Base-by-base conservation (phyloP, 2,113 vertebrate species). In the Colius striatus region DNA sequence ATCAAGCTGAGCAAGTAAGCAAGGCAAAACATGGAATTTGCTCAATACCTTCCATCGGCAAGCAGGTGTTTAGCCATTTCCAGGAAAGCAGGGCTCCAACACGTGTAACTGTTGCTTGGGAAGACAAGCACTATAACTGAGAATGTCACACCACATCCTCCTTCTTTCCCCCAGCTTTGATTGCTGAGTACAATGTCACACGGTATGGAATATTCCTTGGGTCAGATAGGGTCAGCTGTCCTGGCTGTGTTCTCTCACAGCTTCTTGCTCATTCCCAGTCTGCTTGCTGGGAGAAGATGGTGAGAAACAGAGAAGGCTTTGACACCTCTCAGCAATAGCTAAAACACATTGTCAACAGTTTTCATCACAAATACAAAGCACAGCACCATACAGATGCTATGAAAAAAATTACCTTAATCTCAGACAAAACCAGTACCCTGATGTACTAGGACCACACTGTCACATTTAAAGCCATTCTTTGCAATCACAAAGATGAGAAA, bases 1-100 rank as follows among this genome's bases (percentile, higher is more conserved):
- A 30, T 22, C 16, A 84, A 81, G 21, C 18, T 29, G 9, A 18
- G 41, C 0, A 0, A 1, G 1, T 19, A 75, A 75, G 25, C 19
- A 79, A 83, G 34, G 20, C 50, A 86, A 80, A 87, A 23, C 6
- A 72, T 72, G 32, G 26, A 51, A 84, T 27, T 5, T 0, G 25
- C 13, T 74, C 36, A 26, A 15, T 13, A 7, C 16, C 66, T 66
- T 47, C 36, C 38, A 47, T 4, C 0, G 2, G 38, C 11, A 72
- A 38, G 66, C 21, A 73, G 22, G 25, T 19, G 20, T 43, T 74
- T 15, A 71, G 19, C 21, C 57, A 72, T 20, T 18, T 82, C 23
- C 71, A 94, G 58, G 32, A 86, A 68, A 86, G 47, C 10, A 70
- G 54, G 43, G 43, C 65, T 89, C 15, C 18, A 25, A 14, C 73